phyloP scores from a whole-genome alignment of 92 coral and sea anemone species.

The Siderastrea radians region DNA sequence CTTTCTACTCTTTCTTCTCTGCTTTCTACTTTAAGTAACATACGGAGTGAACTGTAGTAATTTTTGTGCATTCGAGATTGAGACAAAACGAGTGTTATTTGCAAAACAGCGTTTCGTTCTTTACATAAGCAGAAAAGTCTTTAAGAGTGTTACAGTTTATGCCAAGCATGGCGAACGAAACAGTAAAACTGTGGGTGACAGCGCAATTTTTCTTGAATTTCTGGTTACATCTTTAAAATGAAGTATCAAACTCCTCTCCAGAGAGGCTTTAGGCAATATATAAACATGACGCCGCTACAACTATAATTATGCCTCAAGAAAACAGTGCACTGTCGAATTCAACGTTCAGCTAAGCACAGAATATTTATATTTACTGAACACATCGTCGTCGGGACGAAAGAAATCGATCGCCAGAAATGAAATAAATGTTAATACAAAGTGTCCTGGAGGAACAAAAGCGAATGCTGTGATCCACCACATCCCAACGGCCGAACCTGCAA shows the following conservation, averaged over 20 bases:
- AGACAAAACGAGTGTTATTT: too few species aligned
- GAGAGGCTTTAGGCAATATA: too few species aligned
- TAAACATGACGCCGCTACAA: background rate
- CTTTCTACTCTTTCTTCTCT: too few species aligned
- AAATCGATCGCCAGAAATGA: constrained; percentile 97
- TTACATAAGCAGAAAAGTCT: too few species aligned
- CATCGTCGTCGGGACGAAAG: constrained; percentile 90
- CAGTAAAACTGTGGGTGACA: background rate
- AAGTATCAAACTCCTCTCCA: background rate
- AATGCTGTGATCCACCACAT: constrained; percentile 96
- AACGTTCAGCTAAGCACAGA: constrained; percentile 78
- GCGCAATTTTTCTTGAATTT: background rate
- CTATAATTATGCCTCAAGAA: background rate
- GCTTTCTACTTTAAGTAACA: too few species aligned
- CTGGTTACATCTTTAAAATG: background rate
- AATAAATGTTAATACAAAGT: constrained; percentile 86
- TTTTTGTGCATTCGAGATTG: too few species aligned
- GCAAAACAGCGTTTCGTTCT: too few species aligned
- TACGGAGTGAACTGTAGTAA: too few species aligned
- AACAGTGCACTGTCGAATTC: background rate
- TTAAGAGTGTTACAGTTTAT: too few species aligned
- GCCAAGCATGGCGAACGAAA: background rate
- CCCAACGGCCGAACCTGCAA: constrained; percentile 95
- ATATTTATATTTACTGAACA: constrained; percentile 85
- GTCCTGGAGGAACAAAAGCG: constrained; percentile 95